phyloP scores from a whole-genome alignment of 2,113 vertebrate species.

The Periophthalmodon schlosseri region DNA sequence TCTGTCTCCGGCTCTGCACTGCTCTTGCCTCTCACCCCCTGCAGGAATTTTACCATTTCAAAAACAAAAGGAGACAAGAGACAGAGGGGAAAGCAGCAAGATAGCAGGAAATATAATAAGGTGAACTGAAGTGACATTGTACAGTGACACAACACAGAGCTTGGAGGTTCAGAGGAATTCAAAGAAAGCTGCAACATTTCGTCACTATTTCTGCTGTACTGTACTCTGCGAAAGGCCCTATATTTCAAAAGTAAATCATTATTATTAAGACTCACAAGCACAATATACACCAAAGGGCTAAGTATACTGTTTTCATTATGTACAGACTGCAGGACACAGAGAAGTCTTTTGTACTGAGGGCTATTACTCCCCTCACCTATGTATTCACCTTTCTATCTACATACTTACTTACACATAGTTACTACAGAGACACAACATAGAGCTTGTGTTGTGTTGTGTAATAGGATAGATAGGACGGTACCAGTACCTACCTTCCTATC shows the following conservation, averaged over 20 bases:
- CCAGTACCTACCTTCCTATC: too few species aligned
- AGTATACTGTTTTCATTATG: not conserved
- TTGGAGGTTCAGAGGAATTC: not conserved
- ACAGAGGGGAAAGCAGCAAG: conserved; percentile 17
- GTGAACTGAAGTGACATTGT: not conserved
- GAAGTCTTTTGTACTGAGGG: too few species aligned
- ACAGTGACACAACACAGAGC: not conserved
- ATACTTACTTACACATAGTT: too few species aligned
- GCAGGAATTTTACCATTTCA: conserved; percentile 56
- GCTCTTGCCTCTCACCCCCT: conserved; percentile 45
- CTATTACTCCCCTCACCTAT: too few species aligned
- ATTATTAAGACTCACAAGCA: too few species aligned
- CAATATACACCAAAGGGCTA: not conserved
- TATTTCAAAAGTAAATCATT: not conserved
- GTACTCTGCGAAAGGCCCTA: not conserved
- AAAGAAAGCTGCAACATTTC: not conserved
- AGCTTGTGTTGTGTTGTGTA: too few species aligned
- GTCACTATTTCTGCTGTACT: not conserved
- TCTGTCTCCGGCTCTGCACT: conserved; percentile 27
- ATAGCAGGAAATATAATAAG: conserved; percentile 32
- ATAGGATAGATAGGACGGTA: too few species aligned
- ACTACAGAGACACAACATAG: too few species aligned
- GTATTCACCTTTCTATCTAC: too few species aligned
- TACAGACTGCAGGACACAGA: too few species aligned
- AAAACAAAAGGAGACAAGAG: conserved; percentile 54